Evolutionary conservation across 2,113 vertebrate genomes (phyloP).

Genomic region (Petroica traversi): DNA sequence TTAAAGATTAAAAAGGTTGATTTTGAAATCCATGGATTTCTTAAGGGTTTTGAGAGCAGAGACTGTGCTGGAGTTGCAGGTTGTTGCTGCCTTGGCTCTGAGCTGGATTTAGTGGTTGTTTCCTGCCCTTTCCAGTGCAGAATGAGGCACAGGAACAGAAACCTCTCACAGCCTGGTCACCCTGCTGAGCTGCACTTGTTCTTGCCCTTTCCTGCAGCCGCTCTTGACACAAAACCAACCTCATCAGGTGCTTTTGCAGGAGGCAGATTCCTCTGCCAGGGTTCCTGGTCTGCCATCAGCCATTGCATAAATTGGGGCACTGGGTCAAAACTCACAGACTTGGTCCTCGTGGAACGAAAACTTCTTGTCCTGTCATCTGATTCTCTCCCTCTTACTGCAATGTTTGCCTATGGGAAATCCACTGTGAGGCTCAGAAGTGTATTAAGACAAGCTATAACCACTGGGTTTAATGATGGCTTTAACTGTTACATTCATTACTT

Average conservation of each 20-base stretch:
- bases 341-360: neutral
- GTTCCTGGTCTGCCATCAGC: neutral
- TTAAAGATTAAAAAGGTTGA: neutral
- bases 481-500: neutral
- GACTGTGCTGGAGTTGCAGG: neutral
- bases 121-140: neutral
- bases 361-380: neutral
- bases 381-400: neutral
- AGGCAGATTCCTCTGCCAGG: neutral
- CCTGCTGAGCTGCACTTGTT: neutral
- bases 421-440: neutral
- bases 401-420: neutral
- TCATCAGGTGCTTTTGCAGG: neutral
- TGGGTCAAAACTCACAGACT: neutral
- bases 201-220: neutral
- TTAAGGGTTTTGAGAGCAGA: neutral
- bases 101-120: neutral
- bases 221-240: neutral
- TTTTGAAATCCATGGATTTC: neutral
- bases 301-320: accelerated
- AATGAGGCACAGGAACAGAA: accelerated
- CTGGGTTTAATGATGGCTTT: neutral
- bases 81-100: neutral
- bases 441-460: neutral
- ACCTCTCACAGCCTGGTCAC: neutral